These are phyloP conservation scores for Stenurella melanura DNA, from an alignment of 2,888 invertebrate species.

Conservation along the genomic window DNA sequence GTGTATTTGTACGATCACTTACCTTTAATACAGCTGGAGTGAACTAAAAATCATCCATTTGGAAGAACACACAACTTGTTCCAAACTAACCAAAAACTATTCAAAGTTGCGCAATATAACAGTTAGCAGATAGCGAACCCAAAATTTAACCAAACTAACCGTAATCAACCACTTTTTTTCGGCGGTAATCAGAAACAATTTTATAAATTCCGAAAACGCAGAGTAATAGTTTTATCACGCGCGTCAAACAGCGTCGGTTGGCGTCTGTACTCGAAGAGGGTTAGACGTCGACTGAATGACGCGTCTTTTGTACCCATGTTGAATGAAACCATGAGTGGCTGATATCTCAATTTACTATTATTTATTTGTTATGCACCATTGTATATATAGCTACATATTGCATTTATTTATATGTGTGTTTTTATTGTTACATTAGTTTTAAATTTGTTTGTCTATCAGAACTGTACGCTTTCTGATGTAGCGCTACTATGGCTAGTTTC, in stretches of 20 bases:
- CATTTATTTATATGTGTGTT: neutral
- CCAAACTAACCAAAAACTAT: slow-evolving; percentile 5
- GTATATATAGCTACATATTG: neutral
- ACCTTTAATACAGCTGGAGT: neutral
- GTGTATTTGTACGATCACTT: neutral
- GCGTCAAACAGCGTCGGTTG: slow-evolving; percentile 25
- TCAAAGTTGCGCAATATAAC: neutral
- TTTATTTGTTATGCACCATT: neutral
- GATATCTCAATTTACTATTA: slow-evolving; percentile 30
- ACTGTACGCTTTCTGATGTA: neutral
- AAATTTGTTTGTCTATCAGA: neutral
- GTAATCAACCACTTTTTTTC: neutral
- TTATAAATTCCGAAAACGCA: slow-evolving; percentile 10
- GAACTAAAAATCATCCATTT: neutral
- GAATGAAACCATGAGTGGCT: slow-evolving; percentile 28
- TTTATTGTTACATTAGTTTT: neutral
- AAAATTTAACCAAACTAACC: neutral
- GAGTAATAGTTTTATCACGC: slow-evolving; percentile 13
- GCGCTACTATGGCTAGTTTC: neutral
- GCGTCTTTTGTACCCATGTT: slow-evolving; percentile 41
- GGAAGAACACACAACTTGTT: slow-evolving; percentile 9
- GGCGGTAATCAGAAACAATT: neutral
- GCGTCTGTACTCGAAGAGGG: slow-evolving; percentile 42
- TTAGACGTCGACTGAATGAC: slow-evolving; percentile 45
- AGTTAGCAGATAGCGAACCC: neutral